Conservation (phyloP, 2,888 invertebrate genomes). For the Pseudoips prasinana region DNA sequence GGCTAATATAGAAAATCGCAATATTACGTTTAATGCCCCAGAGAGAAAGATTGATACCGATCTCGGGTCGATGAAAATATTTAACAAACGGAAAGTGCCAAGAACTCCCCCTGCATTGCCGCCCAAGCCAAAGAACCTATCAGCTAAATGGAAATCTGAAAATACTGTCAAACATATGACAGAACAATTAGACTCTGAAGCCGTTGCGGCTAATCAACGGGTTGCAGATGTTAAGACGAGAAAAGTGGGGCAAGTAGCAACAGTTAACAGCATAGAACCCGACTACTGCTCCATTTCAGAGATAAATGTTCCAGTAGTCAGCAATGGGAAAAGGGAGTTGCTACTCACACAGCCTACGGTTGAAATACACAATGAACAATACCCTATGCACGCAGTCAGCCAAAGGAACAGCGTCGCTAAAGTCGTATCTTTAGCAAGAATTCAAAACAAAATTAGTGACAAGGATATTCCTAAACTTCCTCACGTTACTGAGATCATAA, state of each 20-base stretch:
- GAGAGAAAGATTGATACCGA: slow-evolving; percentile 73
- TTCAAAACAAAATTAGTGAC: slow-evolving; percentile 73
- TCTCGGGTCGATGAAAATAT: slow-evolving; percentile 69
- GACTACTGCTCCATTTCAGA: slow-evolving; percentile 91
- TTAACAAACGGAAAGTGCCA: slow-evolving; percentile 81
- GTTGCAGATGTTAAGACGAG: slow-evolving; percentile 80
- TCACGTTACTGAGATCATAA: slow-evolving; percentile 88
- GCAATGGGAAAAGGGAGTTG: slow-evolving; percentile 78
- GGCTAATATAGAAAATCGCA: slow-evolving; percentile 72
- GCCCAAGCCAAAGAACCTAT: slow-evolving; percentile 89
- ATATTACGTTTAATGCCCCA: slow-evolving; percentile 49
- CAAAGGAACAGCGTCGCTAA: slow-evolving; percentile 72
- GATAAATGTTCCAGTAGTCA: slow-evolving; percentile 85
- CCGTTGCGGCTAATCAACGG: slow-evolving; percentile 82
- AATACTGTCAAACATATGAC: slow-evolving; percentile 63
- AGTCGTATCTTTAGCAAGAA: slow-evolving; percentile 69
- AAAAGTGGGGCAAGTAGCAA: slow-evolving; percentile 78
- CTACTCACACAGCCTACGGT: slow-evolving; percentile 78
- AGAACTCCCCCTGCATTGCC: slow-evolving; percentile 88
- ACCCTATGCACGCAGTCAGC: slow-evolving; percentile 61
- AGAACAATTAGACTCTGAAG: slow-evolving; percentile 78
- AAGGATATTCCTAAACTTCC: slow-evolving; percentile 88
- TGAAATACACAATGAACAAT: slow-evolving; percentile 77
- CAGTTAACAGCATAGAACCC: slow-evolving; percentile 81
- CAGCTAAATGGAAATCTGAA: slow-evolving; percentile 84